Evolutionary conservation across 2,797 vertebrate species (phyloP), one percentile per base, ranked within the genome.

Genomic region (Pyrocephalus nanus): DNA sequence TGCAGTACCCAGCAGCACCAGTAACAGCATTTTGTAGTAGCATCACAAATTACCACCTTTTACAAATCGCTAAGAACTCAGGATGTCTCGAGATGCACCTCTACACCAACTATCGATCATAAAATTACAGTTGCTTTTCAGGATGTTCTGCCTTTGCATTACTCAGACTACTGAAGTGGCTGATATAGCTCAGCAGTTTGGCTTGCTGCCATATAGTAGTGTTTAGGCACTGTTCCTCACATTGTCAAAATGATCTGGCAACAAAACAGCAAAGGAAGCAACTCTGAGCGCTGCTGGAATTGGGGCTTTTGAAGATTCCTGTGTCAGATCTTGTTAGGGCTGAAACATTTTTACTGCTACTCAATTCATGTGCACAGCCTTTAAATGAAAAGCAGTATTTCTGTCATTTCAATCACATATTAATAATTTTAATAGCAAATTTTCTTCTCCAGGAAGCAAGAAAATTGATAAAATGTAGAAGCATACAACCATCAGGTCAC

Each of bases 231-330:
- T 50, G 62, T 29, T 95, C 78, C 70, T 83, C n/a, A 18, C 2
- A 1, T 64, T 74, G 91, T 83, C 92, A 92, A 64, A 88, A 86
- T 71, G 79, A 48, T 64, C 79, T 51, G 73, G 85, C 88, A 67
- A 43, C 88, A 54, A 70, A 95, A 84, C 61, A 73, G 95, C 75
- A 70, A 70, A 45, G 70, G 62, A 92, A 86, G 76, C n/a, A 86
- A 85, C 83, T 40, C 50, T 1, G 9, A 83, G 61, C 43, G 65
- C 71, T 90, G 88, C 86, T 88, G 71, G 81, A 92, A 76, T 42
- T 0, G 0, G 51, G 8, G 12, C 25, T 50, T 91, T 70, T 86
- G 78, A 89, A 96, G 77, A 80, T 60, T 45, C 43, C 18, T 2
- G 1, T 42, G 70, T 64, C 47, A 62, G 69, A 85, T 40, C 55